A percentile compares a stretch with the other conserved stretches of the same genome.
phyloP scores from a whole-genome alignment of 1,140 invertebrate genomes.

The Tetragnatha versicolor region DNA sequence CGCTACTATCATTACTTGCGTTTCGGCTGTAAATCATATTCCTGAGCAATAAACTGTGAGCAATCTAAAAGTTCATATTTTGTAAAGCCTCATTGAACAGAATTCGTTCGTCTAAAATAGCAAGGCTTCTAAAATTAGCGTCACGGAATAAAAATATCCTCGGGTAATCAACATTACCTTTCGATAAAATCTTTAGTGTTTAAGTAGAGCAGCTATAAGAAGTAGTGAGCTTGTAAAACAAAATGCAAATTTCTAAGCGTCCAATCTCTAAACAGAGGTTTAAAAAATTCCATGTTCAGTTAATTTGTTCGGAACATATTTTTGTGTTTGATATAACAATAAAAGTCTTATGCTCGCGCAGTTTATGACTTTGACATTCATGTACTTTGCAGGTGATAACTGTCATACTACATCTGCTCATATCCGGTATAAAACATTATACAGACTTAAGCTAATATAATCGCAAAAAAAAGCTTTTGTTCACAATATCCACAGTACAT shows the following conservation, averaged over 20 bases:
- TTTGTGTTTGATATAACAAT: slow-evolving; percentile 16
- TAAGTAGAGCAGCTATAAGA: background rate
- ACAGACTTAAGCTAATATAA: slow-evolving; percentile 50
- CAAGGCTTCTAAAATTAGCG: background rate
- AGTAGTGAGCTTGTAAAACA: background rate
- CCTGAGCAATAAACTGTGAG: slow-evolving; percentile 11
- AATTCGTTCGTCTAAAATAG: background rate
- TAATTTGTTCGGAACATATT: slow-evolving; percentile 31
- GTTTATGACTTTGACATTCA: slow-evolving; percentile 46
- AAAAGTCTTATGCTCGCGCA: slow-evolving; percentile 29
- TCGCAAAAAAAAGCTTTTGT: slow-evolving; percentile 42
- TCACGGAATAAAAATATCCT: background rate
- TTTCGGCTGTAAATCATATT: background rate
- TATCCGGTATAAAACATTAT: slow-evolving; percentile 47
- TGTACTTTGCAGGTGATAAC: slow-evolving; percentile 47
- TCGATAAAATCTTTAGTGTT: background rate
- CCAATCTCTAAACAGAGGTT: background rate
- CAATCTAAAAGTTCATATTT: background rate
- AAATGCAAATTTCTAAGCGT: background rate
- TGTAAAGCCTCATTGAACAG: background rate
- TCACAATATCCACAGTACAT: slow-evolving; percentile 49
- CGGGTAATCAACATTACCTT: background rate
- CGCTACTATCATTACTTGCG: background rate
- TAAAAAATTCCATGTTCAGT: background rate
- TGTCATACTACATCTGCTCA: slow-evolving; percentile 37